Evolutionary conservation across 1,140 invertebrate genomes (phyloP).

Genomic region (Drosophila ananassae): DNA sequence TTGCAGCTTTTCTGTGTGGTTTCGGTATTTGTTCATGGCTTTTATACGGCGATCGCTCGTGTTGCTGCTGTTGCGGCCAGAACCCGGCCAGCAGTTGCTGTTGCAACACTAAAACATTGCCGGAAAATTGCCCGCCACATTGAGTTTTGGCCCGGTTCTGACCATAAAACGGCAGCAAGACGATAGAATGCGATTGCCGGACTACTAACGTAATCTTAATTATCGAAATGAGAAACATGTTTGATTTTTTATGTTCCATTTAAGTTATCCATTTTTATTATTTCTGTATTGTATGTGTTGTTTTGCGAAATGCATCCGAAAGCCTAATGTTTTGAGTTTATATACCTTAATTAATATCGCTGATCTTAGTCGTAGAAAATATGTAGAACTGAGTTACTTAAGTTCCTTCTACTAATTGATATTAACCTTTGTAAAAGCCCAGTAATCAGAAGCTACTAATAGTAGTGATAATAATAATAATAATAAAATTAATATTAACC

Average conservation of each 20-base stretch:
- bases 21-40: conserved; percentile 84
- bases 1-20: conserved; percentile 84
- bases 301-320: conserved; percentile 44
- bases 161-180: conserved; percentile 19
- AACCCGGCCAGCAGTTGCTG: conserved; percentile 27
- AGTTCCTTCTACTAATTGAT: conserved; percentile 47
- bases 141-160: conserved; percentile 39
- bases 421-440: conserved; percentile 54
- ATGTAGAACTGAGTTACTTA: conserved; percentile 39
- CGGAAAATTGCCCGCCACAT: conserved; percentile 47
- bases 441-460: conserved; percentile 47
- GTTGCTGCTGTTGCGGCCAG: conserved; percentile 58
- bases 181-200: conserved; percentile 18
- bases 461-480: conserved; percentile 29
- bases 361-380: conserved; percentile 36
- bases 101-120: conserved; percentile 20
- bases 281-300: conserved; percentile 51
- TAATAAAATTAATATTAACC: conserved; percentile 72
- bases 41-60: conserved; percentile 67
- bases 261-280: conserved; percentile 55
- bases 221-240: conserved; percentile 15
- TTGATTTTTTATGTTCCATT: conserved; percentile 37
- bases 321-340: conserved; percentile 46
- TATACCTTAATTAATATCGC: conserved; percentile 22
- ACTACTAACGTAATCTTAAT: conserved; percentile 47